Conservation (phyloP, 2,888 invertebrate genomes). For the Aelia acuminata region DNA sequence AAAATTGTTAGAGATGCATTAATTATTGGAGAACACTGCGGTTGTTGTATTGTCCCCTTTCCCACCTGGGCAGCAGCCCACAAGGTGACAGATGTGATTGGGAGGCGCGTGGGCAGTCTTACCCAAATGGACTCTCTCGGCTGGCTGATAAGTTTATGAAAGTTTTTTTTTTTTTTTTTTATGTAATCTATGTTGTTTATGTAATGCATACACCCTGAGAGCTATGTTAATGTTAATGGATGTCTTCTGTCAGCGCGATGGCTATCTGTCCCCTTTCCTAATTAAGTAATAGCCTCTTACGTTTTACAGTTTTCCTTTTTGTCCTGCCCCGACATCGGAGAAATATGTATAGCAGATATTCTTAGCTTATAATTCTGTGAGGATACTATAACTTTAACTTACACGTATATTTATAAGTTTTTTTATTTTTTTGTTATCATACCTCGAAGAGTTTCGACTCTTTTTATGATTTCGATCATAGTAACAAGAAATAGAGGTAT, state of each 20-base stretch:
- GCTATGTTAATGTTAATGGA: not conserved
- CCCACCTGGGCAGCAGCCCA: not conserved
- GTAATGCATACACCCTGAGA: not conserved
- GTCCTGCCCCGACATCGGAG: not conserved
- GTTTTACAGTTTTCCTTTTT: not conserved
- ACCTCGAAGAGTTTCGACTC: no score
- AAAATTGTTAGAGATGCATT: not conserved
- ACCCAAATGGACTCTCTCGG: not conserved
- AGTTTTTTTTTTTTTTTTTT: no score
- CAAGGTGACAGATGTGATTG: not conserved
- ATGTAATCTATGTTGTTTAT: slow-evolving; percentile 13
- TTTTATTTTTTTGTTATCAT: no score
- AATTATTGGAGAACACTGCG: not conserved
- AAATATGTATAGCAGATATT: no score
- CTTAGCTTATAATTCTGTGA: no score
- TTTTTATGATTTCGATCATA: no score
- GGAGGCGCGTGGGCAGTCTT: not conserved
- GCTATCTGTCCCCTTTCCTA: slow-evolving; percentile 7
- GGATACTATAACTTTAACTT: no score
- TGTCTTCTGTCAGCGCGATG: not conserved
- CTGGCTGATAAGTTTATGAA: slow-evolving; percentile 46
- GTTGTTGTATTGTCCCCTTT: not conserved
- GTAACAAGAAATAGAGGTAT: no score
- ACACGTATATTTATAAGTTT: no score
- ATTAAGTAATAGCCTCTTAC: slow-evolving; percentile 24